Evolutionary conservation across 2,113 vertebrate genomes (phyloP).

Genomic region (Ardeotis arabs): DNA sequence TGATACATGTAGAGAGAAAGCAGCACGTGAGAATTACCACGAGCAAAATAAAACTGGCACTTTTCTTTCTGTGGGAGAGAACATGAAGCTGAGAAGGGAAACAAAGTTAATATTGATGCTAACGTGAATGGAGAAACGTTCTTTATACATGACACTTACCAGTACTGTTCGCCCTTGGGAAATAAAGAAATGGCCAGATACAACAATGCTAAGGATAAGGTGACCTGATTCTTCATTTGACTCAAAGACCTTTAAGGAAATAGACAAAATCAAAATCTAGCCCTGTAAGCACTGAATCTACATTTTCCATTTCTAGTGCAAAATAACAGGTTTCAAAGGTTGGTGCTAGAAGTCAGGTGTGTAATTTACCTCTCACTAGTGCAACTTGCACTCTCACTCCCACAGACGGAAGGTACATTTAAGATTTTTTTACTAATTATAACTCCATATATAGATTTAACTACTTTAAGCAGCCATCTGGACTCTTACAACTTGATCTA

Average conservation of each 20-base stretch:
- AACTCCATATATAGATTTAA: not conserved
- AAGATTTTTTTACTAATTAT: not conserved
- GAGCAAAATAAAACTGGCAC: not conserved
- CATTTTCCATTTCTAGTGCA: not conserved
- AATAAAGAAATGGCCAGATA: slow-evolving; percentile 87
- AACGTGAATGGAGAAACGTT: not conserved
- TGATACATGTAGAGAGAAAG: not conserved
- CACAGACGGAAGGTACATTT: not conserved
- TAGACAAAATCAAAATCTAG: not conserved
- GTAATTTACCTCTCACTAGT: not conserved
- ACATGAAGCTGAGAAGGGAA: not conserved
- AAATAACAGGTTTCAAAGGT: not conserved
- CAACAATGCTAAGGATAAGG: slow-evolving; percentile 81
- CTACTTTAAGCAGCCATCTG: not conserved
- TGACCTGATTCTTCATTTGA: slow-evolving; percentile 73
- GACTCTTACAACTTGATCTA: not conserved
- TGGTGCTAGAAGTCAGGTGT: fast-evolving
- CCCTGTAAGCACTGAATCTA: not conserved
- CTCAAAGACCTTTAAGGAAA: slow-evolving; percentile 80
- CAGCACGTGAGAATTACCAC: not conserved
- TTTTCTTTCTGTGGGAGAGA: not conserved
- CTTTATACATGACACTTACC: slow-evolving; percentile 72
- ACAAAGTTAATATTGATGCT: not conserved
- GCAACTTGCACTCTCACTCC: not conserved
- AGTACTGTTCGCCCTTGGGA: slow-evolving; percentile 82